Percentiles rank a stretch among this genome's conserved stretches.
These are phyloP conservation scores for Scelioninae gen. 1 DNA, from an alignment of 2,888 invertebrate species.

Conservation along the genomic window DNA sequence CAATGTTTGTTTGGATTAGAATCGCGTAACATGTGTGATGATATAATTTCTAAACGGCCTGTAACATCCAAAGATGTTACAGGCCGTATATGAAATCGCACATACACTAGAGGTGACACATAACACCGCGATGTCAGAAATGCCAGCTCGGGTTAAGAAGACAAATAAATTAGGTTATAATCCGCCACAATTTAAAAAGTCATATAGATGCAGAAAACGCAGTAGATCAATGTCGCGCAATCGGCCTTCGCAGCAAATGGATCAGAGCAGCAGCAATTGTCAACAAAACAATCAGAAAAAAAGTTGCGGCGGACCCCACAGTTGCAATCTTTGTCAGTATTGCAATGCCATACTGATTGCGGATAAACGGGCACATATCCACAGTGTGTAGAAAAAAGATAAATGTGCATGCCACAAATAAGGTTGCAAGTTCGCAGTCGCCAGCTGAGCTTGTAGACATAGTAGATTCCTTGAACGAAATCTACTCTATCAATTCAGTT, in stretches of 20 bases:
- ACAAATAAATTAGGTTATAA: conserved; percentile 15
- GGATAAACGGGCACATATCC: conserved; percentile 32
- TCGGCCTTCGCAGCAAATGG: not conserved
- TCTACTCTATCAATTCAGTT: not conserved
- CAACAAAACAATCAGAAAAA: not conserved
- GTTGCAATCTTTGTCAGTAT: not conserved
- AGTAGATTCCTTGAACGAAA: not conserved
- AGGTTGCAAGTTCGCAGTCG: not conserved
- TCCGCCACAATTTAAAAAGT: not conserved
- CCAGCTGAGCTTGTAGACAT: conserved; percentile 7
- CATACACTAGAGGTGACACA: not conserved
- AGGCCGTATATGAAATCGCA: not conserved
- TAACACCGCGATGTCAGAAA: not conserved
- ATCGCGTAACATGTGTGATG: not conserved
- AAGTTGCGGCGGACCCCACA: conserved; percentile 3
- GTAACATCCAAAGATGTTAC: not conserved
- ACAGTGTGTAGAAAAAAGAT: conserved; percentile 19
- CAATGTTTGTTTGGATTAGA: not conserved
- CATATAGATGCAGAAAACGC: too few species aligned
- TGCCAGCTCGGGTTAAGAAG: not conserved
- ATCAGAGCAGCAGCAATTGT: not conserved
- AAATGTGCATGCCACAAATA: not conserved
- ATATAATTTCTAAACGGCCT: not conserved
- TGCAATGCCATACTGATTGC: not conserved
- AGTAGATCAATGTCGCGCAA: not conserved